phyloP scores from a whole-genome alignment of 92 coral and sea anemone genomes.

The Desmophyllum pertusum region DNA sequence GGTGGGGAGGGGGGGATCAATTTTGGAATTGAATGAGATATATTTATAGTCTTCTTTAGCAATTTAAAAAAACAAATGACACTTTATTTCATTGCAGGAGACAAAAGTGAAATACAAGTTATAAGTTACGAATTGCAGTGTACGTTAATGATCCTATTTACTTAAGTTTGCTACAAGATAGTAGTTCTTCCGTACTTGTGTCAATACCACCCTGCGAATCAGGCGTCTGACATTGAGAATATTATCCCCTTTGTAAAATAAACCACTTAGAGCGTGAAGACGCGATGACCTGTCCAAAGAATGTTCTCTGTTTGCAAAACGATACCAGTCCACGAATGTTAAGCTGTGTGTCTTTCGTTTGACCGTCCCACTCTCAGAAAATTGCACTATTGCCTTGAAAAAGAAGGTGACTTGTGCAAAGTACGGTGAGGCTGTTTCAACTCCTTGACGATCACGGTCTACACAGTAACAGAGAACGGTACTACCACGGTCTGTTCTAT shows the following conservation, averaged over 20 bases:
- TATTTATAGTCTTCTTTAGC: too few relatives aligned
- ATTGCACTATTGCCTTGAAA: slow-evolving; percentile 32
- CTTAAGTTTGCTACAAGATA: slow-evolving; percentile 4
- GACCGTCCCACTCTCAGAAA: slow-evolving; percentile 1
- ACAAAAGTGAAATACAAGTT: too few relatives aligned
- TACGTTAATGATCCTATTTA: neutral
- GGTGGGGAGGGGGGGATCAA: too few relatives aligned
- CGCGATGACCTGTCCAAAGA: slow-evolving; percentile 3
- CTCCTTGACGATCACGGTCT: slow-evolving; percentile 29
- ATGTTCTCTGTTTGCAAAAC: slow-evolving; percentile 19
- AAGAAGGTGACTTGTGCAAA: slow-evolving; percentile 43
- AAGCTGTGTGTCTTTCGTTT: slow-evolving; percentile 26
- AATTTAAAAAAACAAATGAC: too few relatives aligned
- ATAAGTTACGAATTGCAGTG: too few relatives aligned
- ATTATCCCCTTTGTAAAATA: slow-evolving; percentile 23
- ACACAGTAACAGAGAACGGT: slow-evolving; percentile 40
- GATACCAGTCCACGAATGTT: slow-evolving; percentile 50
- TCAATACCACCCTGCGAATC: slow-evolving; percentile 1
- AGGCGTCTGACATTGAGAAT: neutral
- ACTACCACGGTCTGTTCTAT: slow-evolving; percentile 46
- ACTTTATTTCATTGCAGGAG: too few relatives aligned
- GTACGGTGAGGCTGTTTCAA: slow-evolving; percentile 25
- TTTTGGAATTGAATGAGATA: too few relatives aligned
- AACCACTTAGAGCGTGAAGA: slow-evolving; percentile 7
- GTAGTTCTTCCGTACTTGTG: neutral